These are phyloP conservation scores for Perca fluviatilis DNA, from an alignment of 2,113 vertebrate species.

Conservation along the genomic window DNA sequence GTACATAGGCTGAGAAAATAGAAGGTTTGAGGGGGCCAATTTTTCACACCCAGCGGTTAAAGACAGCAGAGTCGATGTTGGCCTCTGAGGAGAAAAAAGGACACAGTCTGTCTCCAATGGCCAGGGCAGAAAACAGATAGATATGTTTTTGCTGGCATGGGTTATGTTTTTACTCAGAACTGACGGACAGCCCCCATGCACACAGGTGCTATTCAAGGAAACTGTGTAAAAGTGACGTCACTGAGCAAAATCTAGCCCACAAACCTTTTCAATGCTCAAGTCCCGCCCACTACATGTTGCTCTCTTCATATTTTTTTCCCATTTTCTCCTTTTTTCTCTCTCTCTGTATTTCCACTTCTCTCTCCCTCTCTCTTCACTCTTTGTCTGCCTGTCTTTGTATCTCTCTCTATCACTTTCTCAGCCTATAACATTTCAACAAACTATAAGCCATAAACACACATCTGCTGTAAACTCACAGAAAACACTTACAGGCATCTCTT, in stretches of 20 bases:
- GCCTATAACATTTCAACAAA: slow-evolving; percentile 51
- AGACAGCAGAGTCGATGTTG: slow-evolving; percentile 42
- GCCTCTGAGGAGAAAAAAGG: slow-evolving; percentile 55
- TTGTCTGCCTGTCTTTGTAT: slow-evolving; percentile 37
- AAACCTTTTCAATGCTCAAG: slow-evolving; percentile 77
- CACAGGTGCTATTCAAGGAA: slow-evolving; percentile 89
- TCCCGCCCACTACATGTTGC: slow-evolving; percentile 79
- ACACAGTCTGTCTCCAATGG: slow-evolving; percentile 63
- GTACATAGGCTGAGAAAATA: slow-evolving; percentile 5
- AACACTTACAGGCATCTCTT: not conserved
- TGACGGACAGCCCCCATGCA: slow-evolving; percentile 82
- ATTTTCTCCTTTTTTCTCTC: slow-evolving; percentile 45
- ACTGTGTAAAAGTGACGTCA: slow-evolving; percentile 87
- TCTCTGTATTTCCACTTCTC: not conserved
- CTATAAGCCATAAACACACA: slow-evolving; percentile 19
- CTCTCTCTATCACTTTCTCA: slow-evolving; percentile 23
- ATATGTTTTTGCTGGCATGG: slow-evolving; percentile 81
- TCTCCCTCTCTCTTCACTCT: slow-evolving; percentile 11
- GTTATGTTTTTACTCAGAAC: slow-evolving; percentile 84
- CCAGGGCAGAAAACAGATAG: slow-evolving; percentile 78
- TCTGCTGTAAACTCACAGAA: not conserved
- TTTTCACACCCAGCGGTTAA: slow-evolving; percentile 24
- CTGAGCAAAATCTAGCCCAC: slow-evolving; percentile 71
- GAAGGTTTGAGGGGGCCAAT: slow-evolving; percentile 6
- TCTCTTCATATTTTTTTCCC: slow-evolving; percentile 60